Base-by-base conservation (phyloP, 2,888 invertebrate species). In the Coelinius sp. region DNA sequence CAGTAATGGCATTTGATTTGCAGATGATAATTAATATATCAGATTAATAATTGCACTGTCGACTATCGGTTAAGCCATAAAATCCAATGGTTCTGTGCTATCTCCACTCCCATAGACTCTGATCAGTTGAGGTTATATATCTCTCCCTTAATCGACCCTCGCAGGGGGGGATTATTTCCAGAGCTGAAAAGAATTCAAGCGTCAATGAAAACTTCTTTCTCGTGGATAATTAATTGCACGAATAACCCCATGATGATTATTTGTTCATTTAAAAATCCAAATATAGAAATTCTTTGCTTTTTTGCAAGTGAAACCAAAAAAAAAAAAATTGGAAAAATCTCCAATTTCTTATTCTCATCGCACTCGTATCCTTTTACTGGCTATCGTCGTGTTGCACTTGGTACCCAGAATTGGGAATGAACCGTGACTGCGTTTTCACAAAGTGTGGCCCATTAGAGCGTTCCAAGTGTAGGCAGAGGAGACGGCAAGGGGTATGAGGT, bases 381-480 rank as follows among this genome's bases (percentile, higher is more conserved):
- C 14, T 35, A 52, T 67, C 67, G 25, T 67, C 67, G 12, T 44
- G 35, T 67, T 38, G 41, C 56, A 53, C 53, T 53, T 53, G 53
- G 52, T 53, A 35, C 1, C 27, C 12, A 56, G 53, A 67, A 49
- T 27, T 35, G 31, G 68, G 41, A 38, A 14, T 56, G 17, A 56
- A 31, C 56, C 27, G 44, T 68, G 56, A 68, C 56, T 68, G 41
- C 44, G 53, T 56, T 68, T 56, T 68, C 41, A 68, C 63, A 69
- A 69, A 69, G 69, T 69, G 69, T 69, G 46, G 68, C 56, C 68
- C 56, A 68, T 68, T 68, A 68, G 68, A 44, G 56, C 53, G 67
- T 38, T 53, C n/a, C 53, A 35, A 59, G 62, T 69, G 38, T 25
- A 65, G 12, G 24, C 17, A 38, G 20, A 0, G 12, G 38, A 2